phyloP scores from a whole-genome alignment of 2,888 invertebrate genomes.

The Cantharis nigra region DNA sequence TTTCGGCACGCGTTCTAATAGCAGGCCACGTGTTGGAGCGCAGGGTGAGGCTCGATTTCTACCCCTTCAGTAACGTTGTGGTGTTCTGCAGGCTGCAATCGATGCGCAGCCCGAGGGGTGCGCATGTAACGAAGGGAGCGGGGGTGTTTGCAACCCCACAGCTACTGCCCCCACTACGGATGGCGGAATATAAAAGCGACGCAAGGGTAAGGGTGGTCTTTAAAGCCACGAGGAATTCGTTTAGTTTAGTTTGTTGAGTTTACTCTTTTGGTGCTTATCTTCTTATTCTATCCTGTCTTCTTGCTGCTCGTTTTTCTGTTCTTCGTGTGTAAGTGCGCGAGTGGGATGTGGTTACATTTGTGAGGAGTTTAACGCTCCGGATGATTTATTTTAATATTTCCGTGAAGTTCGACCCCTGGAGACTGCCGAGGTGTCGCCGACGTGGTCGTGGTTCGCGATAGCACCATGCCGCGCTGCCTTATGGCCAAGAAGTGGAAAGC shows the following conservation, averaged over 20 bases:
- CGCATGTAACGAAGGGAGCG: slow-evolving; percentile 32
- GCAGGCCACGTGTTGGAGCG: slow-evolving; percentile 42
- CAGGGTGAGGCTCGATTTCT: slow-evolving; percentile 35
- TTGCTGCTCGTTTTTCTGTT: slow-evolving; percentile 45
- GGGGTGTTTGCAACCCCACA: slow-evolving; percentile 40
- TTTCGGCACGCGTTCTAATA: slow-evolving; percentile 42
- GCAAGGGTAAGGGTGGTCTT: slow-evolving; percentile 55
- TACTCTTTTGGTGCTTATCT: slow-evolving; percentile 55
- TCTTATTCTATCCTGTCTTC: slow-evolving; percentile 47
- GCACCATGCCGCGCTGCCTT: slow-evolving; percentile 90
- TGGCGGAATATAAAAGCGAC: slow-evolving; percentile 58
- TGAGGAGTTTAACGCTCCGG: slow-evolving; percentile 26
- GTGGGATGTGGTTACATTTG: slow-evolving; percentile 32
- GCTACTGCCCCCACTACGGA: slow-evolving; percentile 35
- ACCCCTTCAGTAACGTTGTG: slow-evolving; percentile 32
- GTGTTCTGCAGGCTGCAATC: slow-evolving; percentile 37
- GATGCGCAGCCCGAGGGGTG: slow-evolving; percentile 40
- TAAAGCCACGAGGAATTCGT: slow-evolving; percentile 64
- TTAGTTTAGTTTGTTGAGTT: slow-evolving; percentile 57
- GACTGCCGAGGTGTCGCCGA: slow-evolving; percentile 49
- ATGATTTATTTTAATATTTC: slow-evolving; percentile 29
- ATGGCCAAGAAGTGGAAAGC: slow-evolving; percentile 97
- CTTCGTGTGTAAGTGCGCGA: slow-evolving; percentile 35
- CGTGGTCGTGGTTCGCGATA: slow-evolving; percentile 61
- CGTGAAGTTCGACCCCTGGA: slow-evolving; percentile 31